Base-by-base conservation (phyloP, 2,797 vertebrate species). In the Triplophysa yarkandensis region DNA sequence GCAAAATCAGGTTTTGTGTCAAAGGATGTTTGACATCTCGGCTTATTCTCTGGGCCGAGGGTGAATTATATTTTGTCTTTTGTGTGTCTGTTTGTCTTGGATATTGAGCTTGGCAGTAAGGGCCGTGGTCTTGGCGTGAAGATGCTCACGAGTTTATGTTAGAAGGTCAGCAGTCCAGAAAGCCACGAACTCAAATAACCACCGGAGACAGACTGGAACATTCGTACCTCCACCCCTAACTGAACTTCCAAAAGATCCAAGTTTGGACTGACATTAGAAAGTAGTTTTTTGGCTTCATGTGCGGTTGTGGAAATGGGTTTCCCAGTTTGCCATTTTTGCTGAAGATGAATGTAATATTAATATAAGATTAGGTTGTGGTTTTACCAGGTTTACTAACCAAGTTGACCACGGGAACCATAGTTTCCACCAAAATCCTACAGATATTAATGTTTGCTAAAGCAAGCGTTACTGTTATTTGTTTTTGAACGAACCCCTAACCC, bases 91-190 rank as follows among this genome's bases (percentile, higher is more conserved):
- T 55, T 3, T 55, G 21, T 43, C 57, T 62, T 36, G 39, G 36
- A 54, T 67, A 27, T 71, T 79, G 62, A 67, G 67, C 55, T 74
- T 79, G 77, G 73, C 65, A 11, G 13, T 62, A 30, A 23, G 43
- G 62, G 23, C 25, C 25, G 10, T 30, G 61, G 62, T 46, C 67
- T 66, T 71, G 52, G 52, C 11, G 19, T 71, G 48, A 73, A 60
- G 67, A 74, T 62, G 70, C 74, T 80, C 36, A 3, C 74, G 54
- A 39, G 68, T 66, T 72, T 64, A 70, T 43, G 75, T 70, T 71
- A 68, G 68, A 50, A 60, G 54, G 60, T 68, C 74, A 73, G 74
- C 39, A 23, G 64, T 63, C 32, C 50, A 55, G 36, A 17, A 69
- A 34, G 50, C 19, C 39, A 63, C 44, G 58, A 46, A 72, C 58